Conservation (phyloP, 2,888 invertebrate genomes). For the Parnassius orleans region DNA sequence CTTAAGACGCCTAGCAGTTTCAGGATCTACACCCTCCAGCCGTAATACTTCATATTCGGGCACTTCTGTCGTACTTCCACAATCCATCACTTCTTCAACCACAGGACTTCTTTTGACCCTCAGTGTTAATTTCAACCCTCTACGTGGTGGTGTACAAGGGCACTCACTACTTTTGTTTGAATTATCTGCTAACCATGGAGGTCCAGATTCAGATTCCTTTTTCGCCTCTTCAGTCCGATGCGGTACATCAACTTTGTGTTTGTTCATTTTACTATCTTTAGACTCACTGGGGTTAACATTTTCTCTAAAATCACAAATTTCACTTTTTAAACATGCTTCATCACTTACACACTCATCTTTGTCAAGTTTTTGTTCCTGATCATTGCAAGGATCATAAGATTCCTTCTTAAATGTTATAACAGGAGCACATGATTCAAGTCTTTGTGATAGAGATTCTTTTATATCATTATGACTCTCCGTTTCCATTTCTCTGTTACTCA, state of each 20-base stretch:
- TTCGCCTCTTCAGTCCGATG: slow-evolving; percentile 63
- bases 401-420: slow-evolving; percentile 33
- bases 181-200: slow-evolving; percentile 69
- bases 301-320: slow-evolving; percentile 75
- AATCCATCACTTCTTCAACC: slow-evolving; percentile 90
- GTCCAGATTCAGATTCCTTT: slow-evolving; percentile 63
- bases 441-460: slow-evolving; percentile 66
- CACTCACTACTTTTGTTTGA: slow-evolving; percentile 72
- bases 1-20: slow-evolving; percentile 78
- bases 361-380: slow-evolving; percentile 53
- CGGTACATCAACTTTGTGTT: slow-evolving; percentile 61
- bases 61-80: slow-evolving; percentile 85
- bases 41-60: slow-evolving; percentile 92
- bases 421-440: slow-evolving; percentile 35
- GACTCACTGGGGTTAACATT: slow-evolving; percentile 75
- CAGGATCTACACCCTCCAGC: slow-evolving; percentile 87
- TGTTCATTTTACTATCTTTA: slow-evolving; percentile 64
- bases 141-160: slow-evolving; percentile 81
- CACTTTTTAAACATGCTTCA: slow-evolving; percentile 66
- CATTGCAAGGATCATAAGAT: slow-evolving; percentile 43
- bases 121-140: slow-evolving; percentile 88
- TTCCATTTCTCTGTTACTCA: slow-evolving; percentile 45
- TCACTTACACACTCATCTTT: slow-evolving; percentile 57
- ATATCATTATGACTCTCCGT: slow-evolving; percentile 53
- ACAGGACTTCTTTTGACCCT: slow-evolving; percentile 94